A percentile compares a stretch with the other conserved stretches of the same genome.
Evolutionary conservation across 2,113 vertebrate genomes (phyloP).

Genomic region (Piprites chloris): DNA sequence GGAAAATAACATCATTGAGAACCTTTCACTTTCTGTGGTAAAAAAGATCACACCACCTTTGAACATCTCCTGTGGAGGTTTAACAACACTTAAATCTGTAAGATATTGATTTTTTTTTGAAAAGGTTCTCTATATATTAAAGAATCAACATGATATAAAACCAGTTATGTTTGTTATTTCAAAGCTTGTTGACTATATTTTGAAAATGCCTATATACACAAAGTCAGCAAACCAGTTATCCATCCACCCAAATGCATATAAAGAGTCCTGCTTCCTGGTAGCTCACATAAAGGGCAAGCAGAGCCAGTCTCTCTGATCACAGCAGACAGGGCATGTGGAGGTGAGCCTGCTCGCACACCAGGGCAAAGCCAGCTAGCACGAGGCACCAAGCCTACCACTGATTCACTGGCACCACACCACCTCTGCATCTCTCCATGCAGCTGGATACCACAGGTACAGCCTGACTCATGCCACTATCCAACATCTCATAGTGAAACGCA

Average conservation of each 20-base stretch:
- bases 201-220: not conserved
- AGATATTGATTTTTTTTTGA: not conserved
- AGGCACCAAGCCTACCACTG: not conserved
- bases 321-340: rapidly evolving
- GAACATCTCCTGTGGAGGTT: not conserved
- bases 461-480: not conserved
- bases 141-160: not conserved
- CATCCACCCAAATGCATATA: not conserved
- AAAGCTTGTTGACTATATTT: not conserved
- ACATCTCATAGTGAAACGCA: not conserved
- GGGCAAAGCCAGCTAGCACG: not conserved
- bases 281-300: rapidly evolving
- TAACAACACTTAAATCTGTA: not conserved
- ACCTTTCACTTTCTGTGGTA: not conserved
- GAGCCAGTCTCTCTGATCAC: not conserved
- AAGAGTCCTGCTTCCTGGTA: not conserved
- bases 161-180: not conserved
- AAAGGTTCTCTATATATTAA: not conserved
- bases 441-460: not conserved
- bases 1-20: not conserved
- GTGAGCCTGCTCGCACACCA: rapidly evolving
- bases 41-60: not conserved
- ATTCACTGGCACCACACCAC: not conserved
- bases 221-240: not conserved
- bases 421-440: not conserved